phyloP scores from a whole-genome alignment of 2,113 vertebrate species.

The Paratilapia polleni region DNA sequence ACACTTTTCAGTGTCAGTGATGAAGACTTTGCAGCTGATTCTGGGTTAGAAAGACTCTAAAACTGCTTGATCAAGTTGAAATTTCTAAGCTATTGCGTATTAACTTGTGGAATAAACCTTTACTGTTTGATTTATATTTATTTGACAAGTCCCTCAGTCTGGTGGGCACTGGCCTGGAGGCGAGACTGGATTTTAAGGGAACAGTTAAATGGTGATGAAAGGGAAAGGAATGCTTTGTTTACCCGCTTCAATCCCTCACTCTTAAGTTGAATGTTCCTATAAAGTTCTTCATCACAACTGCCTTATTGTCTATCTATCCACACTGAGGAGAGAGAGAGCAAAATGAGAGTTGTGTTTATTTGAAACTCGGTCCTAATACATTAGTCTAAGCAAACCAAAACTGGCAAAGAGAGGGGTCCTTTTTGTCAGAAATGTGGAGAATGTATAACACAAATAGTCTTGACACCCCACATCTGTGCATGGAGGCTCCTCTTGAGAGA shows the following conservation, averaged over 20 bases:
- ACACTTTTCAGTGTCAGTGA: neutral
- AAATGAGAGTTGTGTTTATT: constrained; percentile 76
- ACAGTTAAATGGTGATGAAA: constrained; percentile 81
- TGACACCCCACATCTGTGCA: constrained; percentile 82
- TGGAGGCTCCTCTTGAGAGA: constrained; percentile 55
- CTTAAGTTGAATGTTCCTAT: constrained; percentile 73
- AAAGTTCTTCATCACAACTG: constrained; percentile 74
- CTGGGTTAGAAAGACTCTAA: constrained; percentile 12
- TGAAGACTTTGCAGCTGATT: constrained; percentile 24
- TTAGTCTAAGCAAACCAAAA: constrained; percentile 74
- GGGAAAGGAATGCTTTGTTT: constrained; percentile 83
- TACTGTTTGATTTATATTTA: constrained; percentile 75
- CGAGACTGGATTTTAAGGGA: constrained; percentile 75
- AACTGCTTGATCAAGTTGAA: neutral
- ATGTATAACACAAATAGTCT: constrained; percentile 81
- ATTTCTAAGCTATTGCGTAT: constrained; percentile 29
- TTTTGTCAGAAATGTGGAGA: constrained; percentile 78
- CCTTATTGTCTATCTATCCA: constrained; percentile 71
- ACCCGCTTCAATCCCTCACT: constrained; percentile 77
- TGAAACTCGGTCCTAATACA: constrained; percentile 74
- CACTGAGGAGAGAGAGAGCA: constrained; percentile 18
- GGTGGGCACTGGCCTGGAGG: constrained; percentile 73
- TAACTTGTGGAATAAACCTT: constrained; percentile 64
- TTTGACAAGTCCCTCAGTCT: constrained; percentile 72
- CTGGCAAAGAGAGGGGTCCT: constrained; percentile 69